Conservation (phyloP, 2,113 vertebrate species). For the Oreochromis aureus region DNA sequence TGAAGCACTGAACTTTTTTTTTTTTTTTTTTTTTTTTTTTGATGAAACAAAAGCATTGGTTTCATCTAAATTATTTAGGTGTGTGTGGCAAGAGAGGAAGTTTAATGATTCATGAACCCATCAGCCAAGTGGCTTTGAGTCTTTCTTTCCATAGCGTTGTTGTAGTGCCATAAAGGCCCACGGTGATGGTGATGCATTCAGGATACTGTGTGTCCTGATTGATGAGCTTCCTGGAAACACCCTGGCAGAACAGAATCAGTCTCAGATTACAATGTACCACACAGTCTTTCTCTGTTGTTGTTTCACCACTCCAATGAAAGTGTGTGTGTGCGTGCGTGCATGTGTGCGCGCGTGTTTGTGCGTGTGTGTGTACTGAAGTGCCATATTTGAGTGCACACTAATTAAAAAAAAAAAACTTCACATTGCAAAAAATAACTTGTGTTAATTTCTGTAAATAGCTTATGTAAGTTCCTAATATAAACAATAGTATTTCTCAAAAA, state of each 20-base stretch:
- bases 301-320: background rate
- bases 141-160: background rate
- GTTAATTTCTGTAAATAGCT: background rate
- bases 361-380: background rate
- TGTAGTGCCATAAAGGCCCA: background rate
- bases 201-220: conserved; percentile 2
- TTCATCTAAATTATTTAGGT: background rate
- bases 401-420: background rate
- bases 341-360: background rate
- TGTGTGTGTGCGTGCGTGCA: background rate
- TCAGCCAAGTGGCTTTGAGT: conserved; percentile 6
- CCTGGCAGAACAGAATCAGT: conserved; percentile 8
- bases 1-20: background rate
- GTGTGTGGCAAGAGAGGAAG: background rate
- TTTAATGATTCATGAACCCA: conserved; percentile 39
- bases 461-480: background rate
- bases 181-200: background rate
- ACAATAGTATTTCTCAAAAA: background rate
- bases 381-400: background rate
- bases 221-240: conserved; percentile 31
- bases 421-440: background rate
- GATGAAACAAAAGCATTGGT: background rate
- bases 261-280: conserved; percentile 3
- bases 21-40: background rate
- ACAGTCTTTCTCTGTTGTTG: background rate